Base-by-base conservation (phyloP, 2,113 vertebrate species). In the Eptesicus fuscus region DNA sequence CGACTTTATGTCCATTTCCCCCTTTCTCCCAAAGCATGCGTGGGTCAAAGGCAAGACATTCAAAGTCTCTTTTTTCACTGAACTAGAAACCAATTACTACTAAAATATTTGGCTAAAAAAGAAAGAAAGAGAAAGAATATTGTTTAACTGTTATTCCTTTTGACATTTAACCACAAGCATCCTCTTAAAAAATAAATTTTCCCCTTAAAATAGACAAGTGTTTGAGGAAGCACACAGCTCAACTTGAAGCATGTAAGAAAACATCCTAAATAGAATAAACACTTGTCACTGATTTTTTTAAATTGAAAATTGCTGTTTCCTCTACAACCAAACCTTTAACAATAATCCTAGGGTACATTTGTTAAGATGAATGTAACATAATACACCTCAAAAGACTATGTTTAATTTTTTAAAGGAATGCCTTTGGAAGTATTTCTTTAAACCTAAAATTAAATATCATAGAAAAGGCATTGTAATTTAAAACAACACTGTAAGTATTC, bases 381-480 rank as follows among this genome's bases (percentile, higher is more conserved):
- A 84, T 42, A 65, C 13, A 51, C 61, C 17, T 69, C 17, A 78
- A 94, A 89, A 85, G 14, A 77, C 2, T 69, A 73, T 9, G 13
- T 83, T 74, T 91, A 32, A 69, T 28, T 69, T 89, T 80, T 51
- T 25, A 91, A 92, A 82, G 25, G 49, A 95, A 86, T 67, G 9
- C 6, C 17, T 96, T 83, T 82, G 49, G 42, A 90, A 92, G 14
- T 65, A 65, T 91, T 93, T 94, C 12, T 7, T 93, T 25, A 83
- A 80, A 85, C 7, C 69, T 93, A 82, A 85, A 93, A 71, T 44
- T 78, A 92, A 94, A 70, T 44, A 20, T 70, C 40, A 70, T 25
- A 71, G 59, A 51, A 42, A 78, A 80, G 9, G 7, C 40, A 78
- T 5, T 51, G 10, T 18, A 88, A 85, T 61, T 87, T 74, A 37